Percentiles rank a stretch among this genome's conserved stretches.
Evolutionary conservation across 2,797 vertebrate genomes (phyloP).

Genomic region (Neostethus bicornis): DNA sequence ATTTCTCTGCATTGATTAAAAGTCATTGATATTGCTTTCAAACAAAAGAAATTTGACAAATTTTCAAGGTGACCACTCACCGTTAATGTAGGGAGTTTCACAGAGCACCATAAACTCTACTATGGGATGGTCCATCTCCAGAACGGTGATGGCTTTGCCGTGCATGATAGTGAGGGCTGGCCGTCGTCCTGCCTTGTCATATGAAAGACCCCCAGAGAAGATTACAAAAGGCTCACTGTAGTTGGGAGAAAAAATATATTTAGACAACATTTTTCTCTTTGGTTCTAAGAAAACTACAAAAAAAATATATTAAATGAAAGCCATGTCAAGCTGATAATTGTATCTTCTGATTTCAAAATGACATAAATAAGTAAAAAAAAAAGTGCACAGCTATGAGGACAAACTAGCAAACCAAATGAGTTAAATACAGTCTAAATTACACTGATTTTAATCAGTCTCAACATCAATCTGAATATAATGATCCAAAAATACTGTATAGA

Average conservation of each 20-base stretch:
- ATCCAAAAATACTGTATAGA: background rate
- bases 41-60: background rate
- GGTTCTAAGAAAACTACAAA: background rate
- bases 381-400: background rate
- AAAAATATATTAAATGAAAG: background rate
- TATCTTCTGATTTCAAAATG: background rate
- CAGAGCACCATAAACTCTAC: conserved; percentile 97
- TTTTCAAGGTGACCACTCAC: conserved; percentile 72
- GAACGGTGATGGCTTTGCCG: conserved; percentile 95
- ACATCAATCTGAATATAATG: background rate
- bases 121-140: conserved; percentile 99
- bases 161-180: conserved; percentile 99
- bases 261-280: background rate
- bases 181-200: conserved; percentile 93
- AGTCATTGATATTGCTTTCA: no score
- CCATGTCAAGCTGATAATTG: no score
- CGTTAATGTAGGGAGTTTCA: conserved; percentile 96
- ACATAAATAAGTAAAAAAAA: background rate
- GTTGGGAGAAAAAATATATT: conserved; percentile 26
- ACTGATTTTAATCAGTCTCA: background rate
- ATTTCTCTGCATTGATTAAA: background rate
- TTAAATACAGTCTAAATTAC: background rate
- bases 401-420: background rate
- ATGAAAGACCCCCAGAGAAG: conserved; percentile 95
- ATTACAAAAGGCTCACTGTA: conserved; percentile 93